Conservation (phyloP, 2,113 vertebrate species). For the Bubalus kerabau region DNA sequence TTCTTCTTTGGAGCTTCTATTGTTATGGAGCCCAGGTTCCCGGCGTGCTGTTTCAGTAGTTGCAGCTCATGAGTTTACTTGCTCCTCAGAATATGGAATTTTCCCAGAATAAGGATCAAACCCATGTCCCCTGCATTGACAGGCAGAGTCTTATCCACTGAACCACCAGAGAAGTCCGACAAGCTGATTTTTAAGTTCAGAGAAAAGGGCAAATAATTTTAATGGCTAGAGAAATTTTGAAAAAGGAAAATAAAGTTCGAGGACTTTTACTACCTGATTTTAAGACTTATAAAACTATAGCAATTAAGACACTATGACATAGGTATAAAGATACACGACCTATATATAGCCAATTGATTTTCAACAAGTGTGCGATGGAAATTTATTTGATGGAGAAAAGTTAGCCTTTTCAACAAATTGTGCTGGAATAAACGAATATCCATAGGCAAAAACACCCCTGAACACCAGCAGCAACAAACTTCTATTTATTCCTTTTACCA, state of each 20-base stretch:
- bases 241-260: background rate
- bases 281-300: background rate
- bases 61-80: background rate
- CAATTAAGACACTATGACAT: background rate
- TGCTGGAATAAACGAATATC: background rate
- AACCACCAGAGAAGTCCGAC: background rate
- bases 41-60: background rate
- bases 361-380: background rate
- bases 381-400: background rate
- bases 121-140: background rate
- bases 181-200: background rate
- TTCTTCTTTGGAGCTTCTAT: background rate
- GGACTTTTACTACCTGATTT: background rate
- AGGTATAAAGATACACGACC: background rate
- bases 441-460: background rate
- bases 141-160: background rate
- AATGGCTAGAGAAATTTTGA: background rate
- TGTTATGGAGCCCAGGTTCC: background rate
- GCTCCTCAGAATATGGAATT: background rate
- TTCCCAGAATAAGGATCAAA: background rate
- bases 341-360: background rate
- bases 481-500: background rate
- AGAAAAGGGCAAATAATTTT: background rate
- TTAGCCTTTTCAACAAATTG: background rate
- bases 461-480: background rate